phyloP scores from a whole-genome alignment of 2,113 vertebrate genomes.

The Mixornis gularis region DNA sequence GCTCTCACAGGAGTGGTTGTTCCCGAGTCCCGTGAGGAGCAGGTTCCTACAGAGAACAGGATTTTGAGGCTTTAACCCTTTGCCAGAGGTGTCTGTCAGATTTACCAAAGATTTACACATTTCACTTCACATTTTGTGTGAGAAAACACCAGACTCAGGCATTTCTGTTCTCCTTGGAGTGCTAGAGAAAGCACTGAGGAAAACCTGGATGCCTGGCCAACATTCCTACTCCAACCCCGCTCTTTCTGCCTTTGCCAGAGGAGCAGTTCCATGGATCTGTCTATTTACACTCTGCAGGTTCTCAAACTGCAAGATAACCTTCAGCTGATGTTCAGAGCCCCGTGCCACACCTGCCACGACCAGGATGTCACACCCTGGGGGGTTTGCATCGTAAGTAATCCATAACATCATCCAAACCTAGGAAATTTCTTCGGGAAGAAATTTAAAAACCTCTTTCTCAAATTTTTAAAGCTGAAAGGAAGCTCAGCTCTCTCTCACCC shows the following conservation, averaged over 20 bases:
- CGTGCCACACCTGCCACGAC: not conserved
- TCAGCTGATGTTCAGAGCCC: not conserved
- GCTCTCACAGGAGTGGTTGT: not conserved
- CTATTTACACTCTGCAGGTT: not conserved
- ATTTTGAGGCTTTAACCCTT: not conserved
- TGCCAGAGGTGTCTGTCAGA: not conserved
- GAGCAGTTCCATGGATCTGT: not conserved
- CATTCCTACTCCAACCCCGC: rapidly evolving
- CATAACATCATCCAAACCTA: not conserved
- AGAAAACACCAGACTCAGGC: not conserved
- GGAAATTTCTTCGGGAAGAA: not conserved
- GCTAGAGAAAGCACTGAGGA: not conserved
- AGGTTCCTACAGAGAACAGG: not conserved
- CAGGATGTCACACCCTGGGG: not conserved
- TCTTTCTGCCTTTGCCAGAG: not conserved
- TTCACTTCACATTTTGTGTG: rapidly evolving
- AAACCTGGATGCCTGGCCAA: not conserved
- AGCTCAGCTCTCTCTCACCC: not conserved
- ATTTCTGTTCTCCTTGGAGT: not conserved
- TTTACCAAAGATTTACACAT: not conserved
- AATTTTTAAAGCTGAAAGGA: not conserved
- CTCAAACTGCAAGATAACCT: not conserved
- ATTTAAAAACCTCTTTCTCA: not conserved
- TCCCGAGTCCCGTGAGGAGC: not conserved
- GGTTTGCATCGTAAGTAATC: not conserved